Percentiles rank a stretch among this genome's conserved stretches.
These are phyloP conservation scores for Sialis fuliginosa DNA, from an alignment of 2,888 invertebrate genomes.

Conservation along the genomic window DNA sequence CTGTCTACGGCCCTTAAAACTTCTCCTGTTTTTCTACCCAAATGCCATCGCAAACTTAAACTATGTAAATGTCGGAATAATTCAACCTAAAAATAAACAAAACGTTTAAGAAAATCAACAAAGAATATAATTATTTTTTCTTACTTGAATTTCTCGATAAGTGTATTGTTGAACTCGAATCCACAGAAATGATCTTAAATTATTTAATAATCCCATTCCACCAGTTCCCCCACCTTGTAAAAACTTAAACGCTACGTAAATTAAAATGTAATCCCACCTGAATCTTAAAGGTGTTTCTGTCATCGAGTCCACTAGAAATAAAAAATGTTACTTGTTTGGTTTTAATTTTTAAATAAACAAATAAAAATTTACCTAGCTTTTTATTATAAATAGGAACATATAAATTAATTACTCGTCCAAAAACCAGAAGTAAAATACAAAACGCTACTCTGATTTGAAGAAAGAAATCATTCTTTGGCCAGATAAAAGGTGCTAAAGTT, in stretches of 20 bases:
- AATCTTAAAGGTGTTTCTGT: constrained; percentile 38
- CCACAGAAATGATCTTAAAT: constrained; percentile 83
- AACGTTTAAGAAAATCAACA: background rate
- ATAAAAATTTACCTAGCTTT: constrained; percentile 52
- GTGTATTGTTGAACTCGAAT: constrained; percentile 92
- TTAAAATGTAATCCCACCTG: constrained; percentile 78
- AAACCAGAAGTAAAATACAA: constrained; percentile 58
- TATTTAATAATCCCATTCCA: constrained; percentile 84
- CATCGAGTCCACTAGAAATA: constrained; percentile 61
- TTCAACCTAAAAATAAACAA: constrained; percentile 37
- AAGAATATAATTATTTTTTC: background rate
- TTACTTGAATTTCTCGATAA: constrained; percentile 73
- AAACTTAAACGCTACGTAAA: constrained; percentile 79
- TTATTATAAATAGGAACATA: constrained; percentile 88
- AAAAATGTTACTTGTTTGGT: background rate
- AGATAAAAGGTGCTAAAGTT: constrained; percentile 75
- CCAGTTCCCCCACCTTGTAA: constrained; percentile 91
- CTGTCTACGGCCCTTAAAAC: constrained; percentile 92
- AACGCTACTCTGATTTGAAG: constrained; percentile 70
- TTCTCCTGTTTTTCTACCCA: constrained; percentile 90
- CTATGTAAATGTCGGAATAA: constrained; percentile 77
- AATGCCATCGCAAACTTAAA: constrained; percentile 86
- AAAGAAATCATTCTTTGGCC: constrained; percentile 67
- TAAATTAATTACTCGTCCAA: constrained; percentile 75
- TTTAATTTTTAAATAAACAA: background rate